These are phyloP conservation scores for Todus mexicanus DNA, from an alignment of 2,797 vertebrate species.

Conservation along the genomic window DNA sequence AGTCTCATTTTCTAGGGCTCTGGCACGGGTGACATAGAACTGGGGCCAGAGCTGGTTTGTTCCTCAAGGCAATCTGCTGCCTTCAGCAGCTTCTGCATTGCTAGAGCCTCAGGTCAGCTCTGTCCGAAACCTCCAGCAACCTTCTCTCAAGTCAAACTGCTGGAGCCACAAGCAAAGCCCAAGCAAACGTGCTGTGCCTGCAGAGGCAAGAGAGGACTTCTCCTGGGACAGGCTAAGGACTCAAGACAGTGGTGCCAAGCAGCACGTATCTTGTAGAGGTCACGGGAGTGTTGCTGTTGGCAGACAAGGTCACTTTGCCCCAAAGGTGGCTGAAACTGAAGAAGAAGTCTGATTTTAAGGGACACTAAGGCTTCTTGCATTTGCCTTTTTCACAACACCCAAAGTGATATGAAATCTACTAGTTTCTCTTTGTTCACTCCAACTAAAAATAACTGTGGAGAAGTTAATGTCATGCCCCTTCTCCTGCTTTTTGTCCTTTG, in stretches of 20 bases:
- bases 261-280: not conserved
- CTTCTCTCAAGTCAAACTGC: not conserved
- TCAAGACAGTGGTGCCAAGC: not conserved
- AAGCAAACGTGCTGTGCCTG: not conserved
- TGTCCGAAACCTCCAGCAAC: not conserved
- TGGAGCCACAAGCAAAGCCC: not conserved
- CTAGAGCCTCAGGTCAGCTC: not conserved
- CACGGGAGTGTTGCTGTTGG: not conserved
- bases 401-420: not conserved
- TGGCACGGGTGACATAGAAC: not conserved
- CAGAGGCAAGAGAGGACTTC: not conserved
- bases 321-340: not conserved
- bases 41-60: not conserved
- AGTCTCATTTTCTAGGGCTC: not conserved
- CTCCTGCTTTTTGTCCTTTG: not conserved
- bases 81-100: not conserved
- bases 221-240: not conserved
- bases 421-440: not conserved
- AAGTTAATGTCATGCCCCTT: not conserved
- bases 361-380: not conserved
- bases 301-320: not conserved
- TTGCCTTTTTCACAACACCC: not conserved
- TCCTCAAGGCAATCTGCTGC: not conserved
- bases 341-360: not conserved
- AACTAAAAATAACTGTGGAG: not conserved